Evolutionary conservation across 2,113 vertebrate species (phyloP), one percentile per base, ranked within the genome.

Genomic region (Prinia subflava): DNA sequence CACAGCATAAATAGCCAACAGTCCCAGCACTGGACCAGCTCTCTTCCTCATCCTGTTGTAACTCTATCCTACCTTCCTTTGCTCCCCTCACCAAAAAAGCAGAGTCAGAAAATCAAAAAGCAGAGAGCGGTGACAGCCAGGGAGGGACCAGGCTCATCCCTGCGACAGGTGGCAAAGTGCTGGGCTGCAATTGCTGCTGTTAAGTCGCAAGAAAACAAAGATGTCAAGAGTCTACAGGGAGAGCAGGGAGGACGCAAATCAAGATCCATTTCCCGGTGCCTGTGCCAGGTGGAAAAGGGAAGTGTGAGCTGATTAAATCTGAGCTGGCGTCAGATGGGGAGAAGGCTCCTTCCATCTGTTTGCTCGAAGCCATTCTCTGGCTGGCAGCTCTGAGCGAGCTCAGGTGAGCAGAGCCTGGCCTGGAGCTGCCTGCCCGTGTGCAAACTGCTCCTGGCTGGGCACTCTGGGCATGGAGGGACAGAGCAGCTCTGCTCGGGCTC

Each of bases 321-420:
- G 90, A 1, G 69, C 87, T 90, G 11, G 28, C 20, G 7, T 96
- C 95, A 95, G 94, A 85, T 79, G 94, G 93, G 87, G 89, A 94
- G 87, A 94, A 87, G 63, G 46, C 80, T 84, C 89, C 94, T 93
- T 96, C 95, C 95, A 97, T 97, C 95, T 96, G 91, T 23, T 30
- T 15, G 50, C 46, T 87, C 11, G 1, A 64, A n/a, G 88, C 2
- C 4, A 17, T 33, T 71, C 85, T 93, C 22, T 0, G 5, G 79
- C 73, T 74, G 83, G 53, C 28, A 15, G 27, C 39, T 4, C 74
- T 1, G 3, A 15, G 67, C 6, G 47, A 25, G 44, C 73, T 65
- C 75, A 55, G 94, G 93, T 87, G 60, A 41, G 87, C 74, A 44
- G n/a, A 31, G 52, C 16, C 9, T 0, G 3, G 18, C 46, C 23